phyloP scores from a whole-genome alignment of 2,888 invertebrate genomes.

The Lasioglossum zephyrum region DNA sequence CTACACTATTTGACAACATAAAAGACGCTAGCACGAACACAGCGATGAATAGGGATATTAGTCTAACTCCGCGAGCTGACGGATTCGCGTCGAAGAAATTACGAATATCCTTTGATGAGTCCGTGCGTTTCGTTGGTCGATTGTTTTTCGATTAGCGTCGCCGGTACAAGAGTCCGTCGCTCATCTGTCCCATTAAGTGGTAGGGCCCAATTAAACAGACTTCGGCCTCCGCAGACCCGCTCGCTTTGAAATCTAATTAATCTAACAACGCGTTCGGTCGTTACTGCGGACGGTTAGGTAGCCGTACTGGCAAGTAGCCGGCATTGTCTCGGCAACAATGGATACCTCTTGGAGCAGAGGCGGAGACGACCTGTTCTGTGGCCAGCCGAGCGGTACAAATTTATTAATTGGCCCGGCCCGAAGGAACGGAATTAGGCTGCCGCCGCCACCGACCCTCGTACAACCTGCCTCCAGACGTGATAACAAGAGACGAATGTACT shows the following conservation, averaged over 20 bases:
- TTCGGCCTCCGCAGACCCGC: slow-evolving; percentile 33
- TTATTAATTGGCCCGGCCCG: slow-evolving; percentile 77
- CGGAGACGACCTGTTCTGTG: slow-evolving; percentile 68
- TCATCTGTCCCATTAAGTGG: not conserved
- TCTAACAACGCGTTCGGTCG: slow-evolving; percentile 69
- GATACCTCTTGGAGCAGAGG: slow-evolving; percentile 73
- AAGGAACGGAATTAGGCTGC: slow-evolving; percentile 65
- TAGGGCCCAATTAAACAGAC: slow-evolving; percentile 51
- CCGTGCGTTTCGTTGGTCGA: not conserved
- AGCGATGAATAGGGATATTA: not conserved
- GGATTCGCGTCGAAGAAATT: slow-evolving; percentile 32
- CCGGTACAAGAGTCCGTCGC: slow-evolving; percentile 1
- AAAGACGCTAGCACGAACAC: not conserved
- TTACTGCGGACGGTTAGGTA: slow-evolving; percentile 71
- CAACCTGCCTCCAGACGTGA: slow-evolving; percentile 22
- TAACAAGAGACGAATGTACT: slow-evolving; percentile 44
- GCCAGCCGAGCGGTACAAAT: slow-evolving; percentile 76
- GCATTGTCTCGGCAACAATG: slow-evolving; percentile 77
- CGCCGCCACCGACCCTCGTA: slow-evolving; percentile 6
- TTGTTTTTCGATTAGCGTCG: slow-evolving; percentile 46
- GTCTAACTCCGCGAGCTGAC: not conserved
- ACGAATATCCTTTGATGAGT: slow-evolving; percentile 39
- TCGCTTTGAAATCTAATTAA: slow-evolving; percentile 76
- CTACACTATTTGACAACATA: not conserved
- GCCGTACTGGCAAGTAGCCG: slow-evolving; percentile 75